Evolutionary conservation across 2,113 vertebrate species (phyloP).

Genomic region (Myotis brandtii): DNA sequence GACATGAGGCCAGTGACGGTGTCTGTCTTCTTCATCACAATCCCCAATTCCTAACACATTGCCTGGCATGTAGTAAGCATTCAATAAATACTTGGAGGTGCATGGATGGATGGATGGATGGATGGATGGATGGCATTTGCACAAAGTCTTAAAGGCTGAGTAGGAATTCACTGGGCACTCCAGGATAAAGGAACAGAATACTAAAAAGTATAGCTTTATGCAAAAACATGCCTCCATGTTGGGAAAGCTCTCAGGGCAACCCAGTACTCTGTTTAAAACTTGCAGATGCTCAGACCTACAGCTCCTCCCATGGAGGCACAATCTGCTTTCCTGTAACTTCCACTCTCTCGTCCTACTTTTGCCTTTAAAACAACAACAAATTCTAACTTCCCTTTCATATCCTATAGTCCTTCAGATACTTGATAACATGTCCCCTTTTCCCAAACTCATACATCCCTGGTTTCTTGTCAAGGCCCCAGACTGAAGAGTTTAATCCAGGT

Average conservation of each 20-base stretch:
- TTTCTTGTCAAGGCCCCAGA: background rate
- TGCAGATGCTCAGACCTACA: background rate
- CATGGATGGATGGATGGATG: background rate
- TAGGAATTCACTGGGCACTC: background rate
- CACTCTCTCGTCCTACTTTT: background rate
- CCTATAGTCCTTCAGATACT: background rate
- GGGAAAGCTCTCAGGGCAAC: background rate
- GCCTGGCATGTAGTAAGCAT: background rate
- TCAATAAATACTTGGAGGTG: background rate
- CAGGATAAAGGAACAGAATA: background rate
- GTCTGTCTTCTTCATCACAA: background rate
- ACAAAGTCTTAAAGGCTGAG: background rate
- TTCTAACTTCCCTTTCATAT: background rate
- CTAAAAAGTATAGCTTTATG: background rate
- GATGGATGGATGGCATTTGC: background rate
- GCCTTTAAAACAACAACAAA: conserved; percentile 5
- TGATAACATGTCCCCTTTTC: background rate
- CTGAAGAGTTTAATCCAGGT: background rate
- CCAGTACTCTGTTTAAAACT: background rate
- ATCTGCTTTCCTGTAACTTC: background rate
- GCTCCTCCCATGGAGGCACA: background rate
- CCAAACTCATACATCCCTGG: background rate
- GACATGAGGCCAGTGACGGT: background rate
- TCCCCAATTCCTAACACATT: background rate
- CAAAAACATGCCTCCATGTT: background rate